Percentiles rank a stretch among this genome's conserved stretches.
phyloP scores from a whole-genome alignment of 2,797 vertebrate species.

The Micropoecilia bifurca region DNA sequence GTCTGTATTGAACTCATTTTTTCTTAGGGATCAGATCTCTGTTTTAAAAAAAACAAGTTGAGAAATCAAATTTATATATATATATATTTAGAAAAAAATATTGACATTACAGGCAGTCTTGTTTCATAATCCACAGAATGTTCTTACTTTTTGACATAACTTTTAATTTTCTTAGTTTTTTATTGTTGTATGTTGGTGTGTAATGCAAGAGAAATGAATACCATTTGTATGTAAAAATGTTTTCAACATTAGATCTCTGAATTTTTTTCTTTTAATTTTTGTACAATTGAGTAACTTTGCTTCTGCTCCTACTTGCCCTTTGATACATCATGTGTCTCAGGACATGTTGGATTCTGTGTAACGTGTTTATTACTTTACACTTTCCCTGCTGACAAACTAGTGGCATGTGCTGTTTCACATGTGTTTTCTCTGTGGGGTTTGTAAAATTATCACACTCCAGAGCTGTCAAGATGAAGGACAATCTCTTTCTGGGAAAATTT shows the following conservation, averaged over 20 bases:
- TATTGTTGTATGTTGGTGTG: not conserved
- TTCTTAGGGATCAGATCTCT: conserved; percentile 9
- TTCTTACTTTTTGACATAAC: not conserved
- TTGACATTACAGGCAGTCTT: not conserved
- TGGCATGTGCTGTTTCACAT: conserved; percentile 47
- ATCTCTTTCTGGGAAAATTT: conserved; percentile 45
- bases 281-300: not conserved
- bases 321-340: conserved; percentile 1
- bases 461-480: conserved; percentile 51
- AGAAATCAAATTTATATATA: not conserved
- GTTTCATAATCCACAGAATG: not conserved
- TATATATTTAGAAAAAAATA: not conserved
- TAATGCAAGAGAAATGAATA: not conserved
- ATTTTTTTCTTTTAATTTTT: not conserved
- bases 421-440: conserved; percentile 55
- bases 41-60: not conserved
- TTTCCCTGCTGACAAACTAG: conserved; percentile 16
- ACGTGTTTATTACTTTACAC: not conserved
- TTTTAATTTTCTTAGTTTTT: not conserved
- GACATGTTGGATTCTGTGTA: conserved; percentile 15
- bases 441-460: conserved; percentile 58
- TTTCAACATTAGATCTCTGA: not conserved
- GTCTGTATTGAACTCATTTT: conserved; percentile 11
- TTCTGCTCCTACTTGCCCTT: not conserved
- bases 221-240: not conserved